Evolutionary conservation across 2,113 vertebrate genomes (phyloP).

Genomic region (Harpagus bidentatus): DNA sequence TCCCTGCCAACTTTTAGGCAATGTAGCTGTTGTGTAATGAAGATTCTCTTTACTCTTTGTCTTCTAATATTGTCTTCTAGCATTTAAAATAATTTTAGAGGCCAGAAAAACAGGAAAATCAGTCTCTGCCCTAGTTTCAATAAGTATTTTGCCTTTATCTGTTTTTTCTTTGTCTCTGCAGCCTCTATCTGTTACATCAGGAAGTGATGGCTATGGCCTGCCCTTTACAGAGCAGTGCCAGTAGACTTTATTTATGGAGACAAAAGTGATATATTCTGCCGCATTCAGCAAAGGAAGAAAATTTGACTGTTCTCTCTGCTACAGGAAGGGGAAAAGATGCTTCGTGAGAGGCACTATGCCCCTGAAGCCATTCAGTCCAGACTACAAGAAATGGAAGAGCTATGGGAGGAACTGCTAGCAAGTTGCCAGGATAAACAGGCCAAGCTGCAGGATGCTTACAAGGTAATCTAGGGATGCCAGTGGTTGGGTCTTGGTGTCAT

Average conservation of each 20-base stretch:
- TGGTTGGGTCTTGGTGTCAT: background rate
- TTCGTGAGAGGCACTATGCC: conserved; percentile 63
- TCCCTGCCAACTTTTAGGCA: background rate
- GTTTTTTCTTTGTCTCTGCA: background rate
- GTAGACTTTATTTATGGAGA: background rate
- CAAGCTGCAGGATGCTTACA: conserved; percentile 79
- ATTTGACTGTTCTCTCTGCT: background rate
- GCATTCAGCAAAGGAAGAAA: background rate
- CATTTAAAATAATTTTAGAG: background rate
- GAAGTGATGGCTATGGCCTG: background rate
- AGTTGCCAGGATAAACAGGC: conserved; percentile 78
- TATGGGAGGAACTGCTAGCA: conserved; percentile 79
- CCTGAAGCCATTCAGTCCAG: conserved; percentile 72
- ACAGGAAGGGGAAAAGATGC: conserved; percentile 84
- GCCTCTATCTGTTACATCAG: background rate
- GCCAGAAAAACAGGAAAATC: background rate
- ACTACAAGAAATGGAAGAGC: conserved; percentile 78
- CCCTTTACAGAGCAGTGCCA: background rate
- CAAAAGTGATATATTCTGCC: background rate
- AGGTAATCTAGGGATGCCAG: conserved; percentile 63
- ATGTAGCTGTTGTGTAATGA: background rate
- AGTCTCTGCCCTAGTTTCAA: background rate
- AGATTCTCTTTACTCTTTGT: background rate
- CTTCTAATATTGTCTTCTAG: background rate
- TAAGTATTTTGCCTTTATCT: background rate